Conservation (phyloP, 2,797 vertebrate genomes). For the Gambelia wislizenii region DNA sequence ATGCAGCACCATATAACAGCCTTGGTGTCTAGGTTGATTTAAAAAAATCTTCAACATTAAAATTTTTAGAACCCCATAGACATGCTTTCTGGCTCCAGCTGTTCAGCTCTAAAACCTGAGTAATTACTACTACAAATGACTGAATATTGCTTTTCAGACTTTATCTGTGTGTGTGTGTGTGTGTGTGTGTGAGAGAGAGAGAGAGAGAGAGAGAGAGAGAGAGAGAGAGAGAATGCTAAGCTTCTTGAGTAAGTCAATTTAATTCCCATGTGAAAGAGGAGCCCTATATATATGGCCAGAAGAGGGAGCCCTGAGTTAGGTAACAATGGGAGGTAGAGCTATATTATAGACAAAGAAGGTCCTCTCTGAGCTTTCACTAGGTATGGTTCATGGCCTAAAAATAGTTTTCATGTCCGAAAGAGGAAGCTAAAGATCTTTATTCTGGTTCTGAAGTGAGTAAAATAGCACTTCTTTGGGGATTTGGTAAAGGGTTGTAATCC, state of each 20-base stretch:
- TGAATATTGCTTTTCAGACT: background rate
- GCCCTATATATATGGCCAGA: slow-evolving; percentile 8
- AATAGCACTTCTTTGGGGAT: background rate
- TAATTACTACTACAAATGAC: background rate
- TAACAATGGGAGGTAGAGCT: background rate
- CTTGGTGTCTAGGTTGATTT: background rate
- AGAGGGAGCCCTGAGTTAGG: slow-evolving; percentile 42
- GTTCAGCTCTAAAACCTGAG: background rate
- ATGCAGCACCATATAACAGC: background rate
- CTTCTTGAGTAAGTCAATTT: slow-evolving; percentile 16
- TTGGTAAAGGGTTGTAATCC: background rate
- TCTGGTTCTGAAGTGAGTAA: background rate
- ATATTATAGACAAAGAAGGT: no score
- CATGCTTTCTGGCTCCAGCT: background rate
- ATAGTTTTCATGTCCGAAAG: background rate
- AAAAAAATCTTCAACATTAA: no score
- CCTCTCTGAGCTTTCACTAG: background rate
- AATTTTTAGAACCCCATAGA: background rate
- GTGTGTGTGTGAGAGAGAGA: no score
- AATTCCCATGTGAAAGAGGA: background rate
- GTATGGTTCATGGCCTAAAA: background rate
- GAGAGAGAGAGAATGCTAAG: no score
- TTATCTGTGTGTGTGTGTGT: background rate
- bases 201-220: no score
- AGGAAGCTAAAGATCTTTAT: background rate